A percentile compares a stretch with the other conserved stretches of the same genome.
These are phyloP conservation scores for Rosalia funebris DNA, from an alignment of 2,888 invertebrate species.

Conservation along the genomic window DNA sequence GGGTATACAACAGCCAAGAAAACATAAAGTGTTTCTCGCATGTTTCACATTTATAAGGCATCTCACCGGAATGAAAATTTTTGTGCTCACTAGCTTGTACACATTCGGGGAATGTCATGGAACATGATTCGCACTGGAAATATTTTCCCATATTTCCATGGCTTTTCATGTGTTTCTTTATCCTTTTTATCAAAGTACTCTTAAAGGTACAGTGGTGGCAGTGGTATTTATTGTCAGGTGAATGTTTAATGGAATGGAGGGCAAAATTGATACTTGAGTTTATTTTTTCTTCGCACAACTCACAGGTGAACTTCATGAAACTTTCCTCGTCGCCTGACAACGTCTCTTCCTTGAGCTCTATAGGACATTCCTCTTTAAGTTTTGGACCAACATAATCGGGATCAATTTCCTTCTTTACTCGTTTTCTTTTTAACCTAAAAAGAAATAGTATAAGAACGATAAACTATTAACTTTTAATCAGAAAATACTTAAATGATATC, in stretches of 20 bases:
- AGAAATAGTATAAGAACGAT: constrained; percentile 3
- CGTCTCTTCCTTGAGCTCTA: constrained; percentile 12
- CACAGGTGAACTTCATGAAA: constrained; percentile 60
- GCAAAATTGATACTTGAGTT: constrained; percentile 58
- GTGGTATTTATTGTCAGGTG: constrained; percentile 52
- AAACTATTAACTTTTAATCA: no score
- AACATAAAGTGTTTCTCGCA: constrained; percentile 62
- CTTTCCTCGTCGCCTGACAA: constrained; percentile 50
- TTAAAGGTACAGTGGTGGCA: constrained; percentile 58
- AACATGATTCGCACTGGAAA: constrained; percentile 41
- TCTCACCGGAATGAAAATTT: constrained; percentile 56
- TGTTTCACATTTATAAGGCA: constrained; percentile 60
- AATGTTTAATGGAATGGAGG: constrained; percentile 56
- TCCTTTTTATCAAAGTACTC: constrained; percentile 42
- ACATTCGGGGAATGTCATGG: constrained; percentile 38
- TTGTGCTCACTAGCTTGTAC: constrained; percentile 52
- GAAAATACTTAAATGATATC: no score
- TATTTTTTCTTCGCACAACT: constrained; percentile 67
- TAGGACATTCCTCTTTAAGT: neutral
- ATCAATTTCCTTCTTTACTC: constrained; percentile 13
- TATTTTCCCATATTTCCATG: constrained; percentile 36
- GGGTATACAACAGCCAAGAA: constrained; percentile 61
- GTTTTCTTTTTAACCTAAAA: constrained; percentile 31
- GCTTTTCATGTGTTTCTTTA: constrained; percentile 45
- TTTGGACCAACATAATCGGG: constrained; percentile 17